Base-by-base conservation (phyloP, 2,113 vertebrate species). In the Crotalus tigris region DNA sequence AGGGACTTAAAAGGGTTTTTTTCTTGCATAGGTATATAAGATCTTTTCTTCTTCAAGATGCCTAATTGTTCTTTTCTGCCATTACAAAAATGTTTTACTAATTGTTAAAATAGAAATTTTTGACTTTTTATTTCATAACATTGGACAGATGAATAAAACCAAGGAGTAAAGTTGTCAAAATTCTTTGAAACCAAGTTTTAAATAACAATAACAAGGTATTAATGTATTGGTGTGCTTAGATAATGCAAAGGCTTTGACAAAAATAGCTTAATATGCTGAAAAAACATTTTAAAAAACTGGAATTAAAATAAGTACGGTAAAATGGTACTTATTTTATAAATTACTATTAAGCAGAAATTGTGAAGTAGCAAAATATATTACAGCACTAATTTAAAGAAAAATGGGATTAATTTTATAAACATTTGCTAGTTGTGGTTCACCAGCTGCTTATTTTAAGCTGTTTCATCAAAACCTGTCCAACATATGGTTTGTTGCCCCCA, bases 221-320 rank as follows among this genome's bases (percentile, higher is more conserved):
- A 96, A 94, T 97, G 94, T 92, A 96, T 95, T 93, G 89, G 96
- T 97, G 94, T 91, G 94, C 97, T 97, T 91, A 87, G 95, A 91
- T 17, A 96, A 58, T 94, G 94, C 97, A 96, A 98, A 98, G 98
- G 98, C 98, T 99, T 99, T 99, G 99, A 98, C 98, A 99, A 99
- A 99, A 98, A 98, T 97, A 98, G 95, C 94, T 26, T 57, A 29
- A 17, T 94, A 51, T 94, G 90, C 91, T 94, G 95, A 96, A 90
- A 93, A 46, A 91, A 59, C 93, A 94, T 91, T 0, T 0, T 89
- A 93, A 87, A 87, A 86, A 19, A 55, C n/a, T 39, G 49, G 69
- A 94, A 55, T 51, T 94, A 95, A 69, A 69, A 33, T 69, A 33
- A 69, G 29, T 69, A 69, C 7, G 29, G 49, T 87, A 89, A 95